Percentiles rank a stretch among this genome's conserved stretches.
Evolutionary conservation across 2,113 vertebrate genomes (phyloP).

Genomic region (Perccottus glenii): DNA sequence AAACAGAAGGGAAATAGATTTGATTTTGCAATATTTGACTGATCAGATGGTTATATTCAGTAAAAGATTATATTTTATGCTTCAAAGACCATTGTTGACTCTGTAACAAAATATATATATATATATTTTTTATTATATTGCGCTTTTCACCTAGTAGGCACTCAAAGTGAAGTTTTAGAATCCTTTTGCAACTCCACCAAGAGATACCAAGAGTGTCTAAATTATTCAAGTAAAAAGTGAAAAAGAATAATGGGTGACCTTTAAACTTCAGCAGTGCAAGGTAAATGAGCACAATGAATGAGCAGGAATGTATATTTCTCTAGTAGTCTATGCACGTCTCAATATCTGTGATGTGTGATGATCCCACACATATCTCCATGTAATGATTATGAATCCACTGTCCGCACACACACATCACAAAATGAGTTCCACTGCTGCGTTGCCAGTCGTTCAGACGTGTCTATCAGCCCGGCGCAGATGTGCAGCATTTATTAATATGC

Average conservation of each 20-base stretch:
- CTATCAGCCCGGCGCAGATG: conserved; percentile 92
- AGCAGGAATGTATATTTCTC: conserved; percentile 27
- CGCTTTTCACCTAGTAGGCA: too few species aligned
- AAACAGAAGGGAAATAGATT: not conserved
- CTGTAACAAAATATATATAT: too few species aligned
- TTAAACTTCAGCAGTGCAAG: conserved; percentile 31
- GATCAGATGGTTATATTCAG: too few species aligned
- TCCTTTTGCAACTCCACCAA: too few species aligned
- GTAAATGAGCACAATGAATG: conserved; percentile 28
- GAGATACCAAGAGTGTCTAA: too few species aligned
- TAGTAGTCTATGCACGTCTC: conserved; percentile 52
- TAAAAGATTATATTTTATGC: too few species aligned
- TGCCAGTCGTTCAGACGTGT: conserved; percentile 70
- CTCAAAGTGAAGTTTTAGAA: too few species aligned
- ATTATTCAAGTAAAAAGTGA: not conserved
- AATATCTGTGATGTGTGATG: conserved; percentile 53
- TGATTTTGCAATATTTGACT: too few species aligned
- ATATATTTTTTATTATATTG: too few species aligned
- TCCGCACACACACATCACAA: conserved; percentile 49
- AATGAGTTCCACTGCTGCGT: conserved; percentile 57
- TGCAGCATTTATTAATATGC: conserved; percentile 98
- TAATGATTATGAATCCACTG: conserved; percentile 59
- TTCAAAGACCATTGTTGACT: too few species aligned
- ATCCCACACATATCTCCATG: conserved; percentile 60
- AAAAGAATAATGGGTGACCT: conserved; percentile 5